Percentiles rank a stretch among this genome's conserved stretches.
Conservation (phyloP, 2,888 invertebrate genomes). For the Plemyria rubiginata region DNA sequence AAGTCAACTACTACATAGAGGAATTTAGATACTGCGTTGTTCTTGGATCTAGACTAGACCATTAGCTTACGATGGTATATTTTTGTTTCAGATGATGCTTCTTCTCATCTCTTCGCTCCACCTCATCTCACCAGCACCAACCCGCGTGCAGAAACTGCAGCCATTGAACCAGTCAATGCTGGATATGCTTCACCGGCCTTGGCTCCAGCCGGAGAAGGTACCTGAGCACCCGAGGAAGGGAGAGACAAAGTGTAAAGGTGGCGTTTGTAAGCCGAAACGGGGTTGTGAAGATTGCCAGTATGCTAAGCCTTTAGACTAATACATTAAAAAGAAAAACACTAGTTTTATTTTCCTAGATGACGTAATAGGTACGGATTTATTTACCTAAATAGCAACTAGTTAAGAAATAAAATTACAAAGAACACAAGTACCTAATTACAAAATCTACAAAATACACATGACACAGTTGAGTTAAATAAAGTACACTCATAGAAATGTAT, state of each 20-base stretch:
- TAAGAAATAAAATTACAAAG: no score
- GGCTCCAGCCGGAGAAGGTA: slow-evolving; percentile 49
- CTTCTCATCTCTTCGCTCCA: slow-evolving; percentile 32
- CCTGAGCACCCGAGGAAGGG: slow-evolving; percentile 60
- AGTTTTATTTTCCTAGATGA: not conserved
- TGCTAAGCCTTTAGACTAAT: slow-evolving; percentile 47
- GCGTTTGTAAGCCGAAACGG: slow-evolving; percentile 48
- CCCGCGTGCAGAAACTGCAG: slow-evolving; percentile 27
- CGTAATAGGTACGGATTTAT: no score
- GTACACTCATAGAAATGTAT: no score
- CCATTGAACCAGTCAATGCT: slow-evolving; percentile 53
- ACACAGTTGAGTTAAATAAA: no score
- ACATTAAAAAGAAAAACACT: slow-evolving; percentile 17
- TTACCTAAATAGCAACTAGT: no score
- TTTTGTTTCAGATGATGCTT: slow-evolving; percentile 45
- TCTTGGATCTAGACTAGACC: no score
- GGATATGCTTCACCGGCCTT: slow-evolving; percentile 60
- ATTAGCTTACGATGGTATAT: not conserved
- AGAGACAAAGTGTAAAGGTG: slow-evolving; percentile 55
- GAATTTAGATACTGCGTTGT: no score
- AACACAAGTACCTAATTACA: no score
- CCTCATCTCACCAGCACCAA: slow-evolving; percentile 43
- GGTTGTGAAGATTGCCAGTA: slow-evolving; percentile 56
- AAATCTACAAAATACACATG: no score
- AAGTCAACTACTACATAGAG: no score